Evolutionary conservation across 2,113 vertebrate species (phyloP), one percentile per base, ranked within the genome.

Genomic region (Oryzias javanicus): DNA sequence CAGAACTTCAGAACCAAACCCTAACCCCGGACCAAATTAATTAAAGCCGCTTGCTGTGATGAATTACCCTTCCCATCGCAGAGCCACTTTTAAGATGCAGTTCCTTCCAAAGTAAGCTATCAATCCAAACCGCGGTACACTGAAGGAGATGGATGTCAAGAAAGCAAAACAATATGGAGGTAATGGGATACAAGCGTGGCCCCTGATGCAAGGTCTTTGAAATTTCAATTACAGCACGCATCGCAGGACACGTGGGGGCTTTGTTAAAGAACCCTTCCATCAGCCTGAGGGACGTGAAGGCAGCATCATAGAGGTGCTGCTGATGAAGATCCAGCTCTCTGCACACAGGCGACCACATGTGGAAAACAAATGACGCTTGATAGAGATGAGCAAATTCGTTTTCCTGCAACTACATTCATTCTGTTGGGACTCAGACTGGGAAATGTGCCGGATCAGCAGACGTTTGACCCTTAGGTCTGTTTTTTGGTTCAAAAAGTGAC

Each of bases 131-230:
- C 12, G 41, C 8, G 25, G 19, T 4, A 1, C 4, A 12, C 35
- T 49, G 15, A 5, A 17, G 62, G 25, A 49, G 18, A 67, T 15
- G 18, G 40, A 24, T 25, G 25, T 25, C 18, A 35, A n/a, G 46
- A 29, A 55, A 55, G 52, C 5, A 14, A 62, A 47, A 22, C 48
- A 19, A 29, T 56, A 47, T 51, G 8, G 18, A 76, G 69, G 52
- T 72, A 55, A 61, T 65, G 78, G 51, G 35, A 35, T 20, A 62
- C 52, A 64, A 67, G 75, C 57, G n/a, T 24, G 13, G 4, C 55
- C n/a, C 22, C 40, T 44, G 15, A 0, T 4, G 13, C 18, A 41
- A 27, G 19, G 19, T 54, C 1, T 44, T 17, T 48, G 50, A 64
- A 27, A 66, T 58, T 54, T 45, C 54, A 66, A 51, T 60, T 41